Base-by-base conservation (phyloP, 2,113 vertebrate species). In the Takifugu bimaculatus region DNA sequence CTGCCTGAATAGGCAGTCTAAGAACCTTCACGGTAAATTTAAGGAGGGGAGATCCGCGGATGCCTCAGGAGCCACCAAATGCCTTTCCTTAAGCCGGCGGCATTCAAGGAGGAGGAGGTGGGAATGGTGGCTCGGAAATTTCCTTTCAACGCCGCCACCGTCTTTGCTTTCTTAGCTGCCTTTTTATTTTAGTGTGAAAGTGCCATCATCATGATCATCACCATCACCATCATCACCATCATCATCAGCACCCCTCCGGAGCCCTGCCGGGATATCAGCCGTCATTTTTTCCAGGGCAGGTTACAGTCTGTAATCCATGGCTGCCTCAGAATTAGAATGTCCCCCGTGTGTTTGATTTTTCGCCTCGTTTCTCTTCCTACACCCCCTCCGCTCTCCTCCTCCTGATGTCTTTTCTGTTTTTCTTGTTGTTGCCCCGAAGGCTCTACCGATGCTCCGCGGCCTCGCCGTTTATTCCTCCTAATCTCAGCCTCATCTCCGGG, bases 401-500 rank as follows among this genome's bases (percentile, higher is more conserved):
- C 15, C 6, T 51, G 2, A 71, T 50, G 58, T 71, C 70, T 88
- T 90, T 90, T 90, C 42, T 65, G 65, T 76, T 70, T 91, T 93
- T 93, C 93, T 75, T 77, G 81, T 75, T 73, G 83, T 92, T 94
- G 92, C 94, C 96, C 96, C 79, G 91, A 90, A 95, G 95, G 94
- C 94, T 94, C 93, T 93, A 94, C 91, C 91, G 92, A 95, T 94
- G 93, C 94, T 93, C 92, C 78, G 88, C 88, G 90, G 93, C 93
- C 93, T 91, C 93, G 88, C 91, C 94, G 93, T 96, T 96, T 98
- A 96, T 97, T 95, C 94, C 94, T 70, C 92, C 92, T 96, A 97
- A 97, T 97, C 94, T 96, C 93, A 90, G 92, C 92, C 94, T 97
- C 95, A 97, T 98, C 95, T 98, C 94, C 92, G 93, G 93, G 93